Evolutionary conservation across 2,113 vertebrate species (phyloP), one percentile per base, ranked within the genome.

Genomic region (Scortum barcoo): DNA sequence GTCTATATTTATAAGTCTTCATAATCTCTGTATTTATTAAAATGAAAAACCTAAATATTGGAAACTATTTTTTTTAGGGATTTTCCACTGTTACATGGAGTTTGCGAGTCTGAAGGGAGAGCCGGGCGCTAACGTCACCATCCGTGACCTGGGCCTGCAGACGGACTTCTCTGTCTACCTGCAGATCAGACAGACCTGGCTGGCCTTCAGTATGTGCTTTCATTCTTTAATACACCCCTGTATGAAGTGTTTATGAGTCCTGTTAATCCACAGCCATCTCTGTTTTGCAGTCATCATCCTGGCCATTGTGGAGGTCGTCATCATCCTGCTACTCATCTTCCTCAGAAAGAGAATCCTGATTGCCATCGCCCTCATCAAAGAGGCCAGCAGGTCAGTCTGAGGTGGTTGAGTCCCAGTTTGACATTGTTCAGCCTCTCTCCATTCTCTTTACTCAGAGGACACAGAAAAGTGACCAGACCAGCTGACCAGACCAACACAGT

Each of bases 31-130:
- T 8, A 57, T 54, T 48, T 9, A 24, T 30, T 46, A 1, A 57
- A 56, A 56, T 76, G 5, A 13, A 44, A 33, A 28, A 40, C 0
- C 1, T 19, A 22, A 71, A 20, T 13, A 9, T 20, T 28, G 20
- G 9, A 6, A 36, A 26, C 14, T 3, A 0, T 36, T 50, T 48
- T 51, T 81, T 70, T 61, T 36, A 99, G 98, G 97, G 1, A 97
- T 98, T 89, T 94, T 97, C 86, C 97, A 99, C 92, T 99, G 98
- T 16, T 98, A 96, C 93, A 87, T 97, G 96, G 97, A 99, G 65
- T 99, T 95, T 0, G 70, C 94, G 0, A 92, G 84, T 0, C 86
- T 99, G 1, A 96, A 95, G 8, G 96, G 95, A 0, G 91, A 95
- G 1, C 93, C 95, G 0, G 98, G 97, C 0, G 94, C 98, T 0